Conservation (phyloP, 2,888 invertebrate genomes). For the Plebejus anna region DNA sequence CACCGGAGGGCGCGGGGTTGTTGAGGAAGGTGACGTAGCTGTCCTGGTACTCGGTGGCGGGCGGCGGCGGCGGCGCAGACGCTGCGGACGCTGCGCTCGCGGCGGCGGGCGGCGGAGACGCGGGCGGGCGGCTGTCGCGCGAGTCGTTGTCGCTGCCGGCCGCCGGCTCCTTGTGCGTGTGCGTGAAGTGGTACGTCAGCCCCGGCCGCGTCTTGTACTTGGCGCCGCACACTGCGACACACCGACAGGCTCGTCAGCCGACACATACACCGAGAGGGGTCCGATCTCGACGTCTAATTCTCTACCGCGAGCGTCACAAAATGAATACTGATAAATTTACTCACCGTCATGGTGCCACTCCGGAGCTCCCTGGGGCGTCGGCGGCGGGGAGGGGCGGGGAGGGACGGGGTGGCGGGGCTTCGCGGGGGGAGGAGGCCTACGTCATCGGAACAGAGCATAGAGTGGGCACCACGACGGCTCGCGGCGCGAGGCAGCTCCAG, state of each 20-base stretch:
- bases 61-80: slow-evolving; percentile 47
- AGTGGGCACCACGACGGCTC: slow-evolving; percentile 76
- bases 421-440: slow-evolving; percentile 49
- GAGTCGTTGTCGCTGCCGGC: slow-evolving; percentile 56
- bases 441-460: slow-evolving; percentile 78
- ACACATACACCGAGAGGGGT: background rate
- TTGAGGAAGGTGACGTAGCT: slow-evolving; percentile 84
- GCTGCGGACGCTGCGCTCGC: slow-evolving; percentile 45
- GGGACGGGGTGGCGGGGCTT: slow-evolving; percentile 25
- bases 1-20: slow-evolving; percentile 72
- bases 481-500: slow-evolving; percentile 58
- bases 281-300: background rate
- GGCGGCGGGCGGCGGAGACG: slow-evolving; percentile 44
- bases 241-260: slow-evolving; percentile 28
- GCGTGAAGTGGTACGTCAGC: slow-evolving; percentile 96
- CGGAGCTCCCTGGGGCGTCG: slow-evolving; percentile 43
- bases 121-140: slow-evolving; percentile 47
- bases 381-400: slow-evolving; percentile 29
- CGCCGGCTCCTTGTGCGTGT: slow-evolving; percentile 87
- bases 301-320: slow-evolving; percentile 13
- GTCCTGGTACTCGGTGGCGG: slow-evolving; percentile 81
- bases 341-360: slow-evolving; percentile 72
- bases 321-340: slow-evolving; percentile 44
- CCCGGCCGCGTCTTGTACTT: slow-evolving; percentile 98
- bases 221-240: slow-evolving; percentile 91